Base-by-base conservation (phyloP, 2,113 vertebrate genomes). In the Myotis yumanensis region DNA sequence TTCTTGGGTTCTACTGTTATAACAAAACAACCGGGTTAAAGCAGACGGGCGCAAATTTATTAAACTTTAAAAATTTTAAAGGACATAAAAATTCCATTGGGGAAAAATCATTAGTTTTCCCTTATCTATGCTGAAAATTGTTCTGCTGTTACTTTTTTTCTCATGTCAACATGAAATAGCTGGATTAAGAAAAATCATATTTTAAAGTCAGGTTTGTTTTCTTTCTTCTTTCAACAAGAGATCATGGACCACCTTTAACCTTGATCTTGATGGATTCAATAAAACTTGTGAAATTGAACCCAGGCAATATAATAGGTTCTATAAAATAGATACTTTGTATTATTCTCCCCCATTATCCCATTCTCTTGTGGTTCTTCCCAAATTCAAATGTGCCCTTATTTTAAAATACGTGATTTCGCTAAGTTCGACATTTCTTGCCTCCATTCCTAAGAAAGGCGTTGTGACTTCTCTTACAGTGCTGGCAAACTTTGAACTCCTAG, bases 401-500 rank as follows among this genome's bases (percentile, higher is more conserved):
- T 97, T 86, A 97, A 84, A 97, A 92, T 95, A 95, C 82, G 35
- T 85, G 9, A 96, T 97, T 95, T 96, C 83, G 76, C 93, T 40
- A 93, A 96, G 91, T 88, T 95, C 88, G 75, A 64, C 62, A 62
- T 79, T 92, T 97, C 94, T 95, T 77, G 28, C 37, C 52, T 87
- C 91, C 48, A 86, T 96, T 96, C 6, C 28, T 95, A 96, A 97
- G 95, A 97, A 87, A 85, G 15, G 18, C 32, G 30, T 64, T 96
- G 96, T 96, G 75, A 80, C 66, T 95, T 95, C 97, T 97, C 97
- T 97, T 93, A 96, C 95, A 94, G 46, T 96, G 75, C 81, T 96
- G 95, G 91, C 79, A 96, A 97, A 97, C 93, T 98, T 96, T 98
- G 97, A 98, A 98, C 97, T 97, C 92, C 96, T 96, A 96, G 95